Evolutionary conservation across 2,113 vertebrate species (phyloP).

Genomic region (Rattus rattus): DNA sequence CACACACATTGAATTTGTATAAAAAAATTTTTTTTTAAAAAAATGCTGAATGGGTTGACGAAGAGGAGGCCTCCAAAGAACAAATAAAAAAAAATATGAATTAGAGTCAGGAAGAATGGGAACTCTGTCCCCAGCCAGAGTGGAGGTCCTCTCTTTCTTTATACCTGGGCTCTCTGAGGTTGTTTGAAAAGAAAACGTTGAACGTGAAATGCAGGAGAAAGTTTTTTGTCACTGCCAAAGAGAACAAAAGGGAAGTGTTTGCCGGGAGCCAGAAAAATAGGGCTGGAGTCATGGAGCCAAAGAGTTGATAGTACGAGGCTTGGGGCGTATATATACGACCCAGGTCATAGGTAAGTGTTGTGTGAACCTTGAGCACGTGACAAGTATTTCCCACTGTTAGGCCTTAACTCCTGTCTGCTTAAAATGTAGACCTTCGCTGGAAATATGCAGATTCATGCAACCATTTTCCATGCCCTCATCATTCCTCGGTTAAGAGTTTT

Average conservation of each 20-base stretch:
- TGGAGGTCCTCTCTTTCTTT: background rate
- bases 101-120: constrained; percentile 10
- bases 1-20: constrained; percentile 80
- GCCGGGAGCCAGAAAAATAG: background rate
- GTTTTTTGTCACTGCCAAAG: constrained; percentile 62
- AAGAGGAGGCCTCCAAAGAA: constrained; percentile 49
- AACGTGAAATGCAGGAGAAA: constrained; percentile 70
- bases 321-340: accelerated
- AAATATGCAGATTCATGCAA: background rate
- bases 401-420: background rate
- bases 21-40: constrained; percentile 48
- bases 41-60: constrained; percentile 59
- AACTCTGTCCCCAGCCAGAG: background rate
- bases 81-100: constrained; percentile 69
- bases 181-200: constrained; percentile 65
- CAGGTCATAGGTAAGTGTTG: background rate
- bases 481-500: constrained; percentile 34
- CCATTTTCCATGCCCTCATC: background rate
- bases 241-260: constrained; percentile 53
- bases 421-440: background rate
- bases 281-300: accelerated
- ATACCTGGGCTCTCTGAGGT: constrained; percentile 67
- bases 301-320: background rate
- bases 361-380: accelerated
- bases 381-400: too few relatives aligned